Evolutionary conservation across 2,888 invertebrate species (phyloP).

Genomic region (Acleris sparsana): DNA sequence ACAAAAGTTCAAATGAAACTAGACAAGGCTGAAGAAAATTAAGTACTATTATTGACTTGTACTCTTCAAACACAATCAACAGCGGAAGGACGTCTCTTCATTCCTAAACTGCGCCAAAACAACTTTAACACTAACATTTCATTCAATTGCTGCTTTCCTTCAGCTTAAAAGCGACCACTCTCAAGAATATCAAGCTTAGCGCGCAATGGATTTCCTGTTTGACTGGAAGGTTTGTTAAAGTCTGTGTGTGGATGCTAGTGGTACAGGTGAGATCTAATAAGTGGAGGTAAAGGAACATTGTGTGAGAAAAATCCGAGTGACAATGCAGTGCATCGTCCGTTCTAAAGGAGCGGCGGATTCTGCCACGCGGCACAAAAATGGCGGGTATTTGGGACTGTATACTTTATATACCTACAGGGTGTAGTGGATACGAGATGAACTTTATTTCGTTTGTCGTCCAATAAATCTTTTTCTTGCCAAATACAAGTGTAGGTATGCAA

Average conservation of each 20-base stretch:
- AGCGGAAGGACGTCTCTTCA: constrained; percentile 51
- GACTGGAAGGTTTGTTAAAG: not conserved
- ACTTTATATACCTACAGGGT: too few relatives aligned
- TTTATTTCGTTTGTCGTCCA: too few relatives aligned
- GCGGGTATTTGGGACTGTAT: too few relatives aligned
- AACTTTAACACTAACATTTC: not conserved
- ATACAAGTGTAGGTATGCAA: too few relatives aligned
- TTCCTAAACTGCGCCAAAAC: constrained; percentile 21
- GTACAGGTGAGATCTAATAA: constrained; percentile 47
- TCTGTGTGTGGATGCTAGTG: not conserved
- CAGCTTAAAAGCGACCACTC: not conserved
- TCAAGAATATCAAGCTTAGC: not conserved
- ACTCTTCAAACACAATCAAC: constrained; percentile 61
- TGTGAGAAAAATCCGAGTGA: constrained; percentile 59
- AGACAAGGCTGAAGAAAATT: constrained; percentile 56
- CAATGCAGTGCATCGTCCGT: constrained; percentile 42
- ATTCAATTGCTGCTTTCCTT: constrained; percentile 5
- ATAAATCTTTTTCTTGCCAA: too few relatives aligned
- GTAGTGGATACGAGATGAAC: too few relatives aligned
- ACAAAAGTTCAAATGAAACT: constrained; percentile 48
- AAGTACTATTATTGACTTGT: constrained; percentile 54
- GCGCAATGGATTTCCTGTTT: constrained; percentile 13
- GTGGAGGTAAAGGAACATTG: constrained; percentile 53
- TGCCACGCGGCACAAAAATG: constrained; percentile 27
- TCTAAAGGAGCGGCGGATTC: constrained; percentile 22